These are phyloP conservation scores for Stramonita haemastoma DNA, from an alignment of 2,888 invertebrate genomes.

Conservation along the genomic window DNA sequence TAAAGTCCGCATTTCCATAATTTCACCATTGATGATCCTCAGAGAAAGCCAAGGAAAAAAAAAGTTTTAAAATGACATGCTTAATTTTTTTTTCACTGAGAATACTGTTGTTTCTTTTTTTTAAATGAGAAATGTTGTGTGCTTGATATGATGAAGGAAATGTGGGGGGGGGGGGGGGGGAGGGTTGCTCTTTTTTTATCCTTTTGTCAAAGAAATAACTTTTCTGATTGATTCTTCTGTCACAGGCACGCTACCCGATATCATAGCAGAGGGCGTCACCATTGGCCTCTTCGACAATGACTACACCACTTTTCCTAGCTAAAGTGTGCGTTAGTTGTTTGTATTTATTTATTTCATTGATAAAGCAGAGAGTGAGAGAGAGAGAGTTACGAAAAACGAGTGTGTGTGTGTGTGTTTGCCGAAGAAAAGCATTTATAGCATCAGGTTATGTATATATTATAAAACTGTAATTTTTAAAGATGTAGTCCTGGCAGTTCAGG, in stretches of 20 bases:
- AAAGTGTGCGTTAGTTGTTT: neutral
- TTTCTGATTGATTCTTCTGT: conserved; percentile 36
- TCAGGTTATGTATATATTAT: too few species aligned
- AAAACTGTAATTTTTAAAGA: too few species aligned
- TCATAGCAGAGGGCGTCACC: conserved; percentile 61
- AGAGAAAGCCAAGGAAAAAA: too few species aligned
- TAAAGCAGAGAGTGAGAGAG: neutral
- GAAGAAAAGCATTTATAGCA: neutral
- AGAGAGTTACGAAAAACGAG: neutral
- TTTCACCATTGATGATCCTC: too few species aligned
- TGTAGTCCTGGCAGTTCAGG: too few species aligned
- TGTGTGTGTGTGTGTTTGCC: neutral
- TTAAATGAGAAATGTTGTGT: too few species aligned
- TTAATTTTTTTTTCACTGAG: too few species aligned
- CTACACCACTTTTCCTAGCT: conserved; percentile 40
- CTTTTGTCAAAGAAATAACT: neutral
- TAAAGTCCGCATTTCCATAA: too few species aligned
- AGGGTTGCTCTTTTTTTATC: neutral
- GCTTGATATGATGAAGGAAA: neutral
- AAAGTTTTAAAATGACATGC: too few species aligned
- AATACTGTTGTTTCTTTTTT: too few species aligned
- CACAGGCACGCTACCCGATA: conserved; percentile 65
- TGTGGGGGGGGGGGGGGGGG: neutral
- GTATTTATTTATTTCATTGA: too few species aligned
- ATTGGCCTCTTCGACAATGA: conserved; percentile 56